Conservation (phyloP, 2,888 invertebrate species). For the Pteria penguin region DNA sequence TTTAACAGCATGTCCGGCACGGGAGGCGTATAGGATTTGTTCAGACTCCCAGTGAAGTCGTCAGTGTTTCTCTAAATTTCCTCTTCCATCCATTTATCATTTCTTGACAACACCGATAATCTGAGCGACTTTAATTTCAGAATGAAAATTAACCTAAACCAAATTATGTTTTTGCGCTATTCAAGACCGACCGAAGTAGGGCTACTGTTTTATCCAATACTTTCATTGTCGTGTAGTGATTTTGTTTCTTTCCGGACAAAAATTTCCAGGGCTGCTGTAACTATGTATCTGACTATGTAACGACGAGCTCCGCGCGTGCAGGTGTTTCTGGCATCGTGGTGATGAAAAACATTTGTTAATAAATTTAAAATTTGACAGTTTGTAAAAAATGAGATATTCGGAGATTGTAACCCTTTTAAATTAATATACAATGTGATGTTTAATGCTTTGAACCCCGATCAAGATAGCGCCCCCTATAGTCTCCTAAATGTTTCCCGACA, state of each 20-base stretch:
- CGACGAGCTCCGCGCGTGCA: not conserved
- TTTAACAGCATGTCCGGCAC: no score
- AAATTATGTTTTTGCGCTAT: not conserved
- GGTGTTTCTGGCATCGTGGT: not conserved
- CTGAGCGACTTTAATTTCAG: constrained; percentile 27
- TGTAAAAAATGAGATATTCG: not conserved
- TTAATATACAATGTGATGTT: no score
- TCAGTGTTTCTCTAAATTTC: not conserved
- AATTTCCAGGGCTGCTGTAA: not conserved
- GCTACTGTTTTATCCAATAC: not conserved
- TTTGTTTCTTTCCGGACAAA: not conserved
- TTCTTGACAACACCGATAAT: constrained; percentile 22
- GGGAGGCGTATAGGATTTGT: no score
- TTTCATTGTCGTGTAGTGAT: not conserved
- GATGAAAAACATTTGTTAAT: not conserved
- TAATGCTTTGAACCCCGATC: no score
- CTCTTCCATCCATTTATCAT: constrained; percentile 18
- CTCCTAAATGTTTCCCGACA: no score
- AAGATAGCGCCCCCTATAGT: no score
- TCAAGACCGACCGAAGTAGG: not conserved
- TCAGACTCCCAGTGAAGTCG: not conserved
- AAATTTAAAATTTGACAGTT: not conserved
- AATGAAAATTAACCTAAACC: constrained; percentile 27
- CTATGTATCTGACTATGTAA: no score
- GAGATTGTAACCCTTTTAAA: no score